Evolutionary conservation across 23 tunicate genomes (phyloP), one percentile per base, ranked within the genome.

Genomic region (Halocynthia roretzi): DNA sequence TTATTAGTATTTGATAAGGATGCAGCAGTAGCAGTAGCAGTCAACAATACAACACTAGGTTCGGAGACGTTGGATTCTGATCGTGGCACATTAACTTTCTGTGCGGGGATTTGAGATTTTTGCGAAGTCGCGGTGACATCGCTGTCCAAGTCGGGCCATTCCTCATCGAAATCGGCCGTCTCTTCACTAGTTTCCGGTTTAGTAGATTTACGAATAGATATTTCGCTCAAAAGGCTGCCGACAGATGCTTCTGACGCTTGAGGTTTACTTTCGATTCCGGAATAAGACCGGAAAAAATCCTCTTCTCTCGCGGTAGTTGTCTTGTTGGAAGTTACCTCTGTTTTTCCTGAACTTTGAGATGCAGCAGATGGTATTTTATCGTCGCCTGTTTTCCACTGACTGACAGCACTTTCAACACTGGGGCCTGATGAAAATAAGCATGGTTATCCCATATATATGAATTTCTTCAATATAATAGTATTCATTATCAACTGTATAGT

Each of bases 71-170:
- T 17, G 31, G 12, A 10, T 11, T 52, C 48, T 23, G 44, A 14
- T 9, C 2, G 61, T 67, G 72, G 11, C 49, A 77, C 5, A 12
- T 21, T 50, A 0, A 62, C 54, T 61, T 17, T 10, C 20, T 68
- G n/a, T 68, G 44, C 52, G 0, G 18, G 49, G 31, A 15, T 50
- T 0, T n/a, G 20, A 14, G 55, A 44, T 15, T 20, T 70, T 11
- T n/a, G 63, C 52, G 61, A n/a, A 8, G 69, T 8, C 31, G 31
- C 50, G 66, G 70, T 11, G 10, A 48, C 10, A 20, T 55, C 84
- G n/a, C 75, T 81, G 21, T 77, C 91, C 91, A 86, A 71, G 80
- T 72, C 84, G 7, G 91, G 91, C 91, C 91, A 86, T 58, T 80
- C 91, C 56, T 86, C 84, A 20, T 77, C 77, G 7, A 50, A 67